Percentiles rank a stretch among this genome's conserved stretches.
Evolutionary conservation across 2,888 invertebrate species (phyloP).

Genomic region (Dasypolia templi): DNA sequence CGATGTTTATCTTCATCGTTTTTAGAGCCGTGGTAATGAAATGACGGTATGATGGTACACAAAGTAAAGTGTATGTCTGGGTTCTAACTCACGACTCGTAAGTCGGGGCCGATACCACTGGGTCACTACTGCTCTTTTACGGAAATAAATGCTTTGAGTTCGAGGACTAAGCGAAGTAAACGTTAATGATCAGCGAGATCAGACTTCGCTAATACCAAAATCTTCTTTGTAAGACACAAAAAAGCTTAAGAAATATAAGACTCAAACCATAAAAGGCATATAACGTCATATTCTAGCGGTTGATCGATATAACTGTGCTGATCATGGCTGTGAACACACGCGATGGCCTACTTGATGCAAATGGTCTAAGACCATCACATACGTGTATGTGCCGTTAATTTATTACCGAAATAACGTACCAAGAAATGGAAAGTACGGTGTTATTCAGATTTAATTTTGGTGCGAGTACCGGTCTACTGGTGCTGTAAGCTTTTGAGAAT

Average conservation of each 20-base stretch:
- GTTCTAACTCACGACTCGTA: no score
- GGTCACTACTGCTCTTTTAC: no score
- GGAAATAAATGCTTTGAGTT: no score
- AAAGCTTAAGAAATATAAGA: not conserved
- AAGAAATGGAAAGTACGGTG: slow-evolving; percentile 47
- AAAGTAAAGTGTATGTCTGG: no score
- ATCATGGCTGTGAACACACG: slow-evolving; percentile 42
- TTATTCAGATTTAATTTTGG: slow-evolving; percentile 37
- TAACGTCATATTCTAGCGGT: slow-evolving; percentile 57
- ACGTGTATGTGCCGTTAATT: slow-evolving; percentile 65
- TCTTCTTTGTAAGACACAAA: not conserved
- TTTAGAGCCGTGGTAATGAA: no score
- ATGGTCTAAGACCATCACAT: slow-evolving; percentile 54
- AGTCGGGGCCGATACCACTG: no score
- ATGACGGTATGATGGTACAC: no score
- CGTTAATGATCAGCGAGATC: not conserved
- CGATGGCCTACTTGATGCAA: slow-evolving; percentile 59
- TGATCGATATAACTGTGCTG: slow-evolving; percentile 61
- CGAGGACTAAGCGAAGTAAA: not conserved
- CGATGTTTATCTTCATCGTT: no score
- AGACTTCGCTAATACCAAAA: not conserved
- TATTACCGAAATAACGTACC: slow-evolving; percentile 68
- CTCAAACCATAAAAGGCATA: slow-evolving; percentile 35
- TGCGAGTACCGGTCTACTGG: not conserved
- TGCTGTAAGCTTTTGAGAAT: not conserved